phyloP scores from a whole-genome alignment of 2,797 vertebrate genomes.

The Microctenopoma steveboyesi region DNA sequence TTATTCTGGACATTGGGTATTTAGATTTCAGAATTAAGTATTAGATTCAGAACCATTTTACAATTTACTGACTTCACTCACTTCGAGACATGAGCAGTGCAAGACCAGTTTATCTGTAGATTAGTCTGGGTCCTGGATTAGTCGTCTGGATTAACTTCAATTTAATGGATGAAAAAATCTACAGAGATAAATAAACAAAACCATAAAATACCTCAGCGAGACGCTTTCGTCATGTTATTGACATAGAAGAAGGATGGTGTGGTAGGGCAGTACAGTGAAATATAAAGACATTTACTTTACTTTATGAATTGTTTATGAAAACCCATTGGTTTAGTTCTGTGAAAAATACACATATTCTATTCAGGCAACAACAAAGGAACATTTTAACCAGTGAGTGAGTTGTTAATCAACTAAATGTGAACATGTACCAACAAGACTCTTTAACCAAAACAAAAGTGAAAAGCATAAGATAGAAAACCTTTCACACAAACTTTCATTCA shows the following conservation, averaged over 20 bases:
- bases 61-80: conserved; percentile 35
- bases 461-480: conserved; percentile 23
- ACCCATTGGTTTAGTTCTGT: too few species aligned
- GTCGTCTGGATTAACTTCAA: conserved; percentile 64
- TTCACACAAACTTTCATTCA: conserved; percentile 59
- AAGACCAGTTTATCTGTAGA: conserved; percentile 71
- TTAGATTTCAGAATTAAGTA: not conserved
- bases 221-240: conserved; percentile 17
- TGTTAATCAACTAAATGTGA: not conserved
- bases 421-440: not conserved
- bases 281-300: not conserved
- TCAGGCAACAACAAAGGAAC: not conserved
- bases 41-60: conserved; percentile 9
- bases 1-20: not conserved
- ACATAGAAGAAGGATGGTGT: not conserved
- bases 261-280: not conserved
- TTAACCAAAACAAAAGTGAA: not conserved
- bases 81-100: conserved; percentile 32
- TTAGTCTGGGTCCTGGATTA: conserved; percentile 82
- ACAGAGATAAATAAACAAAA: conserved; percentile 43
- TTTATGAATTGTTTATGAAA: not conserved
- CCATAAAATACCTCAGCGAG: conserved; percentile 35
- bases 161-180: conserved; percentile 63
- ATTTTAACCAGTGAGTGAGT: too few species aligned
- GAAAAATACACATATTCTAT: not conserved